A percentile compares a stretch with the other conserved stretches of the same genome.
Evolutionary conservation across 2,113 vertebrate genomes (phyloP).

Genomic region (Hippotragus niger): DNA sequence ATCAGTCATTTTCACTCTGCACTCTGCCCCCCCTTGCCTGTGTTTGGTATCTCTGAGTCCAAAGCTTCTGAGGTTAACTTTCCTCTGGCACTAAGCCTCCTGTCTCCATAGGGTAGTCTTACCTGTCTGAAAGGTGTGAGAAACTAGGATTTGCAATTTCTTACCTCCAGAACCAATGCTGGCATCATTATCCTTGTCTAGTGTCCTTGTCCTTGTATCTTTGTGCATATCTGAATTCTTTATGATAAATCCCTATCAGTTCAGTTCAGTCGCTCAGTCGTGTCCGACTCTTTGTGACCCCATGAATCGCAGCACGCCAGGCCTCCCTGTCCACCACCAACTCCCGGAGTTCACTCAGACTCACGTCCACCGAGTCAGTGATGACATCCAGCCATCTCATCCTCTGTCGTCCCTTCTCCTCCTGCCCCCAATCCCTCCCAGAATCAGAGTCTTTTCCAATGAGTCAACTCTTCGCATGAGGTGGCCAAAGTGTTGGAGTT

Average conservation of each 20-base stretch:
- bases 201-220: not conserved
- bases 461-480: no score
- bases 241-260: not conserved
- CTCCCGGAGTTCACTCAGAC: no score
- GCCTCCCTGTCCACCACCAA: no score
- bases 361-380: no score
- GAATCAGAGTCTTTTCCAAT: no score
- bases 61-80: not conserved
- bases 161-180: not conserved
- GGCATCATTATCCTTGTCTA: not conserved
- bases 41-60: not conserved
- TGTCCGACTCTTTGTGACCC: no score
- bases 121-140: not conserved
- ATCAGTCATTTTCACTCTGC: not conserved
- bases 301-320: accelerated
- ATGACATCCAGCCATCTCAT: no score
- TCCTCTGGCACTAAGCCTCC: not conserved
- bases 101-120: not conserved
- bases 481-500: no score
- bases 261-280: no score
- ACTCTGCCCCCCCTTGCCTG: not conserved
- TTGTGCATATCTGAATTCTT: not conserved
- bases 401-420: no score
- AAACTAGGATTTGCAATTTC: not conserved
- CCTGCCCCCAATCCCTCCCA: no score